These are phyloP conservation scores for Vollenhovia emeryi DNA, from an alignment of 1,140 invertebrate species.

Conservation along the genomic window DNA sequence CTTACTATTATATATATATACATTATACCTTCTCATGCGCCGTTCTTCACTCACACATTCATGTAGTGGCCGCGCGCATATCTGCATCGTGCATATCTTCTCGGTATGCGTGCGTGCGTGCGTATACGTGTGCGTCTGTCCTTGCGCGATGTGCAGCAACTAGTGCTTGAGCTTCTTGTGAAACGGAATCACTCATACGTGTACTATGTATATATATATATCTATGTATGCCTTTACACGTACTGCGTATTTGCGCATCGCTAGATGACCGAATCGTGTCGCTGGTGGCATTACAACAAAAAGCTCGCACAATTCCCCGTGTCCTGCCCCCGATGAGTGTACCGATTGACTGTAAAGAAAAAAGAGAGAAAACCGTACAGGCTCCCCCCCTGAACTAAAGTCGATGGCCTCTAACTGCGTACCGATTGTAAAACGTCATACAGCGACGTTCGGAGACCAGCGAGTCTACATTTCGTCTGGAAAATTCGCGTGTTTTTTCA, in stretches of 20 bases:
- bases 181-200: background rate
- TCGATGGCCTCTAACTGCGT: conserved; percentile 35
- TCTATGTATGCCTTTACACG: conserved; percentile 29
- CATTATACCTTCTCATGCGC: conserved; percentile 48
- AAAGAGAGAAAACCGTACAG: background rate
- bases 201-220: background rate
- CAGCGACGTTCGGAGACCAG: conserved; percentile 49
- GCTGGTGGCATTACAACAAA: conserved; percentile 55
- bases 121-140: conserved; percentile 63
- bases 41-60: conserved; percentile 70
- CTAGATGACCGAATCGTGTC: conserved; percentile 63
- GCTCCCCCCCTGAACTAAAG: conserved; percentile 9
- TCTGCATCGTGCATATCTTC: conserved; percentile 69
- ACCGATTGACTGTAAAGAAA: conserved; percentile 32
- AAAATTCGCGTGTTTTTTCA: background rate
- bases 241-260: conserved; percentile 60
- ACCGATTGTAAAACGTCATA: conserved; percentile 48
- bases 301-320: conserved; percentile 37
- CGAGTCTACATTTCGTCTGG: conserved; percentile 23
- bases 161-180: conserved; percentile 79
- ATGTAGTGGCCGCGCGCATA: conserved; percentile 70
- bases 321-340: conserved; percentile 14
- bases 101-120: conserved; percentile 66
- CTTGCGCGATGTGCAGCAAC: conserved; percentile 70
- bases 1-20: too few relatives aligned